A percentile compares a stretch with the other conserved stretches of the same genome.
Conservation (phyloP, 64 coral and sea anemone genomes). For the Anthopleura sola region DNA sequence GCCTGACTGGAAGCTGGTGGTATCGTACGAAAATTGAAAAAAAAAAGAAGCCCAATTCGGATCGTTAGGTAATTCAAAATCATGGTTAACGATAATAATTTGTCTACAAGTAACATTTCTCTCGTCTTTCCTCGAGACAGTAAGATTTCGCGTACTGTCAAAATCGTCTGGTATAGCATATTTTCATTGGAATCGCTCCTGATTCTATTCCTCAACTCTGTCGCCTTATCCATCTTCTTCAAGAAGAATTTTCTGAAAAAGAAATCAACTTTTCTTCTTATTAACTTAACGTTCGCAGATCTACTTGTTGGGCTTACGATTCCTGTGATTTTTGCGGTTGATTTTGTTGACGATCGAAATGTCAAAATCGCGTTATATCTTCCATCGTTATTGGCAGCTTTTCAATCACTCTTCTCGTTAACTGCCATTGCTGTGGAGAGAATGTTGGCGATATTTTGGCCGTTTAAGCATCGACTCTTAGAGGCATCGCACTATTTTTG, state of each 20-base stretch:
- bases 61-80: too few species aligned
- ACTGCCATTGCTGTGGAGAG: background rate
- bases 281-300: constrained; percentile 10
- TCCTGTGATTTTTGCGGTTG: background rate
- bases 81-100: background rate
- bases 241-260: background rate
- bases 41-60: too few species aligned
- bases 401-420: background rate
- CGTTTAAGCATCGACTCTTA: background rate
- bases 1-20: too few species aligned
- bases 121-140: background rate
- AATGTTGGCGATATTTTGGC: background rate
- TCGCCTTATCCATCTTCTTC: background rate
- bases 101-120: background rate
- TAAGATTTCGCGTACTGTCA: background rate
- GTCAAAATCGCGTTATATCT: background rate
- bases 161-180: background rate
- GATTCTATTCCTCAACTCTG: constrained; percentile 4
- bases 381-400: background rate
- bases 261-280: background rate
- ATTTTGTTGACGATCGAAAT: background rate
- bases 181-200: background rate
- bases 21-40: too few species aligned
- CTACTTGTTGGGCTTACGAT: background rate
- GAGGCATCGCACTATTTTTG: background rate